Conservation (phyloP, 2,888 invertebrate genomes). For the Pristionchus mayeri region DNA sequence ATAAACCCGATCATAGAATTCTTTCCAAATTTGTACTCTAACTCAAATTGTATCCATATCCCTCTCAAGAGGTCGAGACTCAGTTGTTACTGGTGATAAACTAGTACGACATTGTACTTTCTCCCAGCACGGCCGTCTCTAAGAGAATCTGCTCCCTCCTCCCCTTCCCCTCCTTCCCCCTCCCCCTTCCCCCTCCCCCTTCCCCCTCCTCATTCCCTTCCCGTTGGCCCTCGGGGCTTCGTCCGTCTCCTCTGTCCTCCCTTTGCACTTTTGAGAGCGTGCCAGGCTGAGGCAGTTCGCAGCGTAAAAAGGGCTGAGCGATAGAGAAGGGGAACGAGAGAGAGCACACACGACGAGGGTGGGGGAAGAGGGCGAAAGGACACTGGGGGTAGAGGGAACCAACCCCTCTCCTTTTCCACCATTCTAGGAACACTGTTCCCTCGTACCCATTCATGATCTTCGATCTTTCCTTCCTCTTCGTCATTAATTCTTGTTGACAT, state of each 20-base stretch:
- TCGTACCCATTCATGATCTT: background rate
- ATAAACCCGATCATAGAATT: background rate
- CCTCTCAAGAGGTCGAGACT: background rate
- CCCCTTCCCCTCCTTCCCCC: background rate
- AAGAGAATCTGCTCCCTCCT: background rate
- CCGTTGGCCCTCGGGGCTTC: background rate
- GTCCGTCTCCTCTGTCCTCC: slow-evolving; percentile 2
- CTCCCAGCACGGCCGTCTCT: no score
- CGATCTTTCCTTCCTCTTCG: background rate
- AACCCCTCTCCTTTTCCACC: background rate
- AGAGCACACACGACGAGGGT: slow-evolving; percentile 25
- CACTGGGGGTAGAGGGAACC: background rate
- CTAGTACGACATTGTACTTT: background rate
- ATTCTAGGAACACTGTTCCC: background rate
- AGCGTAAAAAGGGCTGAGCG: slow-evolving; percentile 39
- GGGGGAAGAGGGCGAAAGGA: background rate
- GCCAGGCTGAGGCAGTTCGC: slow-evolving; percentile 45
- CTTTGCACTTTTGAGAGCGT: slow-evolving; percentile 49
- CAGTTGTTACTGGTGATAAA: background rate
- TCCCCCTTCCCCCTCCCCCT: background rate
- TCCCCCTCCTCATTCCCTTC: background rate
- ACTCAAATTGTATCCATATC: background rate
- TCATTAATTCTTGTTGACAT: no score
- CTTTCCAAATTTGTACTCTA: background rate
- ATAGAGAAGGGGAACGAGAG: slow-evolving; percentile 21